A percentile compares a stretch with the other conserved stretches of the same genome.
phyloP scores from a whole-genome alignment of 2,113 vertebrate genomes.

The Gobiocypris rarus region DNA sequence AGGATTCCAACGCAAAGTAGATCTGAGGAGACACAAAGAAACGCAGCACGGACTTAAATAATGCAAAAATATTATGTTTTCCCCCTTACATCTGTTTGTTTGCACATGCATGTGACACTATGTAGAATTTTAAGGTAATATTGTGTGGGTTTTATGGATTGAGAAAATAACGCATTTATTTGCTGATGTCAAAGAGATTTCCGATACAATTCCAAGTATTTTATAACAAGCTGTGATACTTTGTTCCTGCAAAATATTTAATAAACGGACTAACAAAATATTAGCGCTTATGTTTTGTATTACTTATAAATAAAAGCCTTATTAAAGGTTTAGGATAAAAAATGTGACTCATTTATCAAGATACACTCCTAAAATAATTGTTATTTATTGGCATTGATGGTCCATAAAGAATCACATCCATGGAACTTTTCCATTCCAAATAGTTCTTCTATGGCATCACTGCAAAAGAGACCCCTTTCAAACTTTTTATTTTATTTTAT shows the following conservation, averaged over 20 bases:
- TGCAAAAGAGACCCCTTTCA: no score
- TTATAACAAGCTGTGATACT: conserved; percentile 7
- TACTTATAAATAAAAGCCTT: not conserved
- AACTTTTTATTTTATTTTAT: no score
- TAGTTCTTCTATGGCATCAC: no score
- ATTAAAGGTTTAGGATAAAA: not conserved
- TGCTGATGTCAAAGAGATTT: not conserved
- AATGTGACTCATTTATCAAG: not conserved
- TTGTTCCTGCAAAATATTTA: not conserved
- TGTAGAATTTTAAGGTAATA: conserved; percentile 13
- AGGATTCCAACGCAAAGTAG: conserved; percentile 96
- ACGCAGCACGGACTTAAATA: conserved; percentile 93
- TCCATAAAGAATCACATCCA: no score
- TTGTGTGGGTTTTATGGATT: conserved; percentile 5
- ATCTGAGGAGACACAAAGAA: conserved; percentile 92
- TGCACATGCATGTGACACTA: conserved; percentile 37
- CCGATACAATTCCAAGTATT: not conserved
- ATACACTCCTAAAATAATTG: no score
- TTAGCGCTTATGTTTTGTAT: no score
- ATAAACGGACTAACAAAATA: not conserved
- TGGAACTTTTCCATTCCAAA: no score
- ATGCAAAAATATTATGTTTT: conserved; percentile 41
- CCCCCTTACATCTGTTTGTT: not conserved
- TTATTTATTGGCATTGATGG: no score
- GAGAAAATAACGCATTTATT: not conserved